phyloP scores from a whole-genome alignment of 1,140 invertebrate species.

The Aleiodes sp. region DNA sequence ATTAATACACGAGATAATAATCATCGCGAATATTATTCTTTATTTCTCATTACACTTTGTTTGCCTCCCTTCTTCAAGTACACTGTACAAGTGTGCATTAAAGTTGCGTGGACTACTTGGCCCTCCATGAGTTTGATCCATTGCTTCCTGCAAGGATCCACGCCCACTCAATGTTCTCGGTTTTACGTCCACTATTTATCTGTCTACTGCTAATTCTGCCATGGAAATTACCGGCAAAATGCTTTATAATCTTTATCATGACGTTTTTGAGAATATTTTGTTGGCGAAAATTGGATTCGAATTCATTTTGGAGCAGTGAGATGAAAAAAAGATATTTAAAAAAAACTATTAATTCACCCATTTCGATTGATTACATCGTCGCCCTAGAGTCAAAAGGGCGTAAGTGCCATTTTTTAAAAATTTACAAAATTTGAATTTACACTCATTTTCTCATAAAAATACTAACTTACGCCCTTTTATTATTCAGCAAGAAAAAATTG shows the following conservation, averaged over 20 bases:
- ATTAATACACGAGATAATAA: not conserved
- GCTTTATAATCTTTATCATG: conserved; percentile 23
- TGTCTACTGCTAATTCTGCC: conserved; percentile 56
- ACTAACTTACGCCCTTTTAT: no score
- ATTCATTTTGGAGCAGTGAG: no score
- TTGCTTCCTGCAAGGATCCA: conserved; percentile 60
- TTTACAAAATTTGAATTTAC: no score
- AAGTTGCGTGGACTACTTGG: conserved; percentile 31
- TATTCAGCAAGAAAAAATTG: no score
- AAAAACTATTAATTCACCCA: no score
- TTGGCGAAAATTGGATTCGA: no score
- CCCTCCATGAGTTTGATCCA: conserved; percentile 57
- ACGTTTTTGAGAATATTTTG: no score
- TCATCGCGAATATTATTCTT: not conserved
- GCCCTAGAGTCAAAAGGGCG: no score
- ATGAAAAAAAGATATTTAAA: no score
- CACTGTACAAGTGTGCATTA: conserved; percentile 12
- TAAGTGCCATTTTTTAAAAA: no score
- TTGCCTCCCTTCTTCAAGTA: conserved; percentile 8
- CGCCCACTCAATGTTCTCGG: conserved; percentile 60
- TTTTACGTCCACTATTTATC: conserved; percentile 56
- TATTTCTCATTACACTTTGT: not conserved
- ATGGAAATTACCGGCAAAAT: conserved; percentile 41
- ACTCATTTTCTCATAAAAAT: no score
- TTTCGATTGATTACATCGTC: no score